Percentiles rank a stretch among this genome's conserved stretches.
Conservation (phyloP, 2,888 invertebrate species). For the Exephanes ischioxanthus region DNA sequence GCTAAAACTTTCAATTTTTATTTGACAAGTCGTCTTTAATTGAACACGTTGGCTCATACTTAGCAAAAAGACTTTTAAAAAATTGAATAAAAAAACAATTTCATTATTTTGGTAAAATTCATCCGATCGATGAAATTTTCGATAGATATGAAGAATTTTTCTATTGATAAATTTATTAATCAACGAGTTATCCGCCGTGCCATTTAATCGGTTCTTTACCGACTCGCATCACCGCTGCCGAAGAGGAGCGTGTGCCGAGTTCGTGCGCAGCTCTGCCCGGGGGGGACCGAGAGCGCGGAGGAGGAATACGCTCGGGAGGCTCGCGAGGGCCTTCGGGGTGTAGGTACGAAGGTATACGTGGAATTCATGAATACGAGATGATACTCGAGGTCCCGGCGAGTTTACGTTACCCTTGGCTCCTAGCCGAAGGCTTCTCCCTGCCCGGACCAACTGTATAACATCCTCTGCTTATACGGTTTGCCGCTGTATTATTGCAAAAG, state of each 20-base stretch:
- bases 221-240: background rate
- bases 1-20: background rate
- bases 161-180: background rate
- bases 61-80: too few species aligned
- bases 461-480: slow-evolving; percentile 10
- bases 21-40: background rate
- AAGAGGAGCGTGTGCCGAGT: slow-evolving; percentile 32
- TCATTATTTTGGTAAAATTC: background rate
- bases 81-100: background rate
- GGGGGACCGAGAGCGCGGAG: slow-evolving; percentile 19
- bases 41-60: too few species aligned
- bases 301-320: slow-evolving; percentile 46
- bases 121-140: background rate
- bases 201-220: background rate
- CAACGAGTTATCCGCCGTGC: too few species aligned
- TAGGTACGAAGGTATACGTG: slow-evolving; percentile 66
- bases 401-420: slow-evolving; percentile 51
- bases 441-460: slow-evolving; percentile 14
- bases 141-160: background rate
- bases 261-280: background rate
- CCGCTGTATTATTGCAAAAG: slow-evolving; percentile 44
- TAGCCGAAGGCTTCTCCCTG: slow-evolving; percentile 44
- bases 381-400: slow-evolving; percentile 67
- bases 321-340: slow-evolving; percentile 64
- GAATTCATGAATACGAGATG: slow-evolving; percentile 73